Evolutionary conservation across 2,888 invertebrate genomes (phyloP).

Genomic region (Orthosia incerta): DNA sequence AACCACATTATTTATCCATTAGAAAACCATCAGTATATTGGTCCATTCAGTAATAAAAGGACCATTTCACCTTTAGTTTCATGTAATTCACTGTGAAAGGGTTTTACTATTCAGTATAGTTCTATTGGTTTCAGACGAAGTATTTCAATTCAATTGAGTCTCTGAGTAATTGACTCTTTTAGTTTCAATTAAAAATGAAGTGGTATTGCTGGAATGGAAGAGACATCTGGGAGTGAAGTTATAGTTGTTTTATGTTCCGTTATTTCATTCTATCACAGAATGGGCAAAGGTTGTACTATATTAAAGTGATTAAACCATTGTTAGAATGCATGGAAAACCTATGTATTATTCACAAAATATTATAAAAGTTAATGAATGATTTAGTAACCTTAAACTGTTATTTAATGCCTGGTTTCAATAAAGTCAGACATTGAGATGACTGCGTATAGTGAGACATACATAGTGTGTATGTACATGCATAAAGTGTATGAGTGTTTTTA

Average conservation of each 20-base stretch:
- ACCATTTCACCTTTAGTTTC: constrained; percentile 25
- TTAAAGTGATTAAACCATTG: too few relatives aligned
- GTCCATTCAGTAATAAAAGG: constrained; percentile 21
- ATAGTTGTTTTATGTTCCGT: neutral
- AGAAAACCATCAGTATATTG: constrained; percentile 11
- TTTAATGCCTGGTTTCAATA: too few relatives aligned
- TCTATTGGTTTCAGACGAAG: constrained; percentile 17
- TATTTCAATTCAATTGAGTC: constrained; percentile 37
- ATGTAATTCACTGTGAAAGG: constrained; percentile 45
- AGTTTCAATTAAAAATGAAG: constrained; percentile 37
- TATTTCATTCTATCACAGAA: neutral
- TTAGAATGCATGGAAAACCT: too few relatives aligned
- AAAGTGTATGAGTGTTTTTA: too few relatives aligned
- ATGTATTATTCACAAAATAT: too few relatives aligned
- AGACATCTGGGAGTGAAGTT: neutral
- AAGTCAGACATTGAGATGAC: too few relatives aligned
- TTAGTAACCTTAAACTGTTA: too few relatives aligned
- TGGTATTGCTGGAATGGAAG: constrained; percentile 34
- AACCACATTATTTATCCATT: neutral
- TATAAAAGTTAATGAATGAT: too few relatives aligned
- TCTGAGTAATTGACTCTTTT: constrained; percentile 48
- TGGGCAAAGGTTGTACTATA: neutral
- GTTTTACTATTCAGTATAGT: constrained; percentile 20
- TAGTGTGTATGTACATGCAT: too few relatives aligned
- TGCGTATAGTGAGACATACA: too few relatives aligned